phyloP scores from a whole-genome alignment of 30 jellyfish, hydroid and myxozoan species.

The Mastigias papua region DNA sequence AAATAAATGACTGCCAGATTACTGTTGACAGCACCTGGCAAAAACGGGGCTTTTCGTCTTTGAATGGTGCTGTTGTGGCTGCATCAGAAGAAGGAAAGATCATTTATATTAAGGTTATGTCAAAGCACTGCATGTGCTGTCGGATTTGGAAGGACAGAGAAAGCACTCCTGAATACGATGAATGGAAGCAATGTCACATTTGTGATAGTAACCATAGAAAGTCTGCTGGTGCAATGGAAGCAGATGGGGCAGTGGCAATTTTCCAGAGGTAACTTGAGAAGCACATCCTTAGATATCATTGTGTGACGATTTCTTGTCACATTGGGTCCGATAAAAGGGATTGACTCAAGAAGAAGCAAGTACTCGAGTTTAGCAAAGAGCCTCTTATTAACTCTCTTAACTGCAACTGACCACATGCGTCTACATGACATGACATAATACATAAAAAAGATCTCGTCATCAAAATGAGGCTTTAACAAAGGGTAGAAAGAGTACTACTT shows the following conservation, averaged over 20 bases:
- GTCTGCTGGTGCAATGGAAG: not conserved
- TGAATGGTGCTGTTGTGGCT: slow-evolving; percentile 70
- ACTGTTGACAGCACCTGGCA: slow-evolving; percentile 85
- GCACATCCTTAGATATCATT: not conserved
- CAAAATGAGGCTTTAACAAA: no score
- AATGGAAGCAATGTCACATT: slow-evolving; percentile 22
- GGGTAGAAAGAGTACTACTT: no score
- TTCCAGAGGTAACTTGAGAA: not conserved
- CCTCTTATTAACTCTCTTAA: no score
- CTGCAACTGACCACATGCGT: no score
- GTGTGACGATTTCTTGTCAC: not conserved
- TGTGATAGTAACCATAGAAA: slow-evolving; percentile 15
- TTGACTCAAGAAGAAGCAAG: no score
- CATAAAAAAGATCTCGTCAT: slow-evolving; percentile 19
- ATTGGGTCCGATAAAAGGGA: no score
- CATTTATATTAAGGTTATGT: no score
- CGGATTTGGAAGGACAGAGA: no score
- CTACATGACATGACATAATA: no score
- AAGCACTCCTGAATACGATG: no score
- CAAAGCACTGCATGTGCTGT: no score
- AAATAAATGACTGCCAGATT: slow-evolving; percentile 9
- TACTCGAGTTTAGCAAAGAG: no score
- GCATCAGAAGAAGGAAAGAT: slow-evolving; percentile 65
- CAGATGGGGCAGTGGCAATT: not conserved
- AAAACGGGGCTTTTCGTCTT: slow-evolving; percentile 68